Conservation (phyloP, 1,140 invertebrate species). For the Lepeophtheirus salmonis region DNA sequence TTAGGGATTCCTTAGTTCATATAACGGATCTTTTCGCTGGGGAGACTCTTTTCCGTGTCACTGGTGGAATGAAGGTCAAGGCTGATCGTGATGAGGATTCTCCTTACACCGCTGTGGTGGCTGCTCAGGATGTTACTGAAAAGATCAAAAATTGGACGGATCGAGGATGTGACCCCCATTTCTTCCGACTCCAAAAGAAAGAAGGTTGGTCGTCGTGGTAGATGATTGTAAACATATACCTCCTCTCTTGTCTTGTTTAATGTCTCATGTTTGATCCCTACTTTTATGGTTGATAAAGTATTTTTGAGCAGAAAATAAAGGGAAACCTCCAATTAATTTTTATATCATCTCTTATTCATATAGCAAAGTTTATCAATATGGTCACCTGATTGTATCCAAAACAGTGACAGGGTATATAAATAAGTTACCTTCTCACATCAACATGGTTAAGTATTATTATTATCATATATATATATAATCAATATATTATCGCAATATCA, state of each 20-base stretch:
- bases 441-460: too few relatives aligned
- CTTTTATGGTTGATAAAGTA: too few relatives aligned
- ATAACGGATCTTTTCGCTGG: slow-evolving; percentile 94
- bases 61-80: slow-evolving; percentile 99
- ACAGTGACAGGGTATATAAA: too few relatives aligned
- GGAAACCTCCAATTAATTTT: too few relatives aligned
- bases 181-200: slow-evolving; percentile 94
- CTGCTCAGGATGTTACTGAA: slow-evolving; percentile 98
- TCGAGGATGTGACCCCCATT: slow-evolving; percentile 98
- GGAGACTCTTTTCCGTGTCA: slow-evolving; percentile 42
- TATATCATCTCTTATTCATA: too few relatives aligned
- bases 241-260: neutral
- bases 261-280: neutral
- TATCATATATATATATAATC: too few relatives aligned
- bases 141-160: slow-evolving; percentile 98
- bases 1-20: slow-evolving; percentile 99
- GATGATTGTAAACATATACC: slow-evolving; percentile 82
- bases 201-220: slow-evolving; percentile 97
- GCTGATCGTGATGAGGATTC: slow-evolving; percentile 99
- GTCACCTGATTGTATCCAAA: too few relatives aligned
- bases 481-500: too few relatives aligned
- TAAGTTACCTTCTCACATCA: too few relatives aligned
- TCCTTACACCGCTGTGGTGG: slow-evolving; percentile 99
- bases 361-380: too few relatives aligned
- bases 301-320: too few relatives aligned